These are phyloP conservation scores for Microplitis deprimator DNA, from an alignment of 2,888 invertebrate species.

Conservation along the genomic window DNA sequence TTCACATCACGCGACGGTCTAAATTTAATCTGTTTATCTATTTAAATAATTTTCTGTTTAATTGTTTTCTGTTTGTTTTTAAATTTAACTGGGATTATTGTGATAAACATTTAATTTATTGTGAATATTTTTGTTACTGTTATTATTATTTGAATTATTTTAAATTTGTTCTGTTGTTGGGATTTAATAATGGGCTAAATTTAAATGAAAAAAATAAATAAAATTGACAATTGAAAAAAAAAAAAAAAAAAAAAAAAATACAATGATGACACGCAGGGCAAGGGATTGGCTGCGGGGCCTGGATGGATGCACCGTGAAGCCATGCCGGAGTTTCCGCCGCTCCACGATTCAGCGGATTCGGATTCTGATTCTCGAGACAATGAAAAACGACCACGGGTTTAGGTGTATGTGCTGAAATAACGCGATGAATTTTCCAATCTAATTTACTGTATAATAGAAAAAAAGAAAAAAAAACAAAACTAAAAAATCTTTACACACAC, in stretches of 20 bases:
- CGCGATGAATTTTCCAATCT: not conserved
- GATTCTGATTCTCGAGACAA: constrained; percentile 69
- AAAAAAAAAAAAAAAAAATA: constrained; percentile 51
- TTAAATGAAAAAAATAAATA: constrained; percentile 51
- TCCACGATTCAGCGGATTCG: constrained; percentile 68
- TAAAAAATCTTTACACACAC: not conserved
- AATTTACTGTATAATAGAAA: constrained; percentile 10
- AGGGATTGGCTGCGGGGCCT: constrained; percentile 69
- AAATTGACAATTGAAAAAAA: constrained; percentile 32
- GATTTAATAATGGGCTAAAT: constrained; percentile 58
- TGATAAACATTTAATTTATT: constrained; percentile 29
- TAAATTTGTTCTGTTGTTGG: not conserved
- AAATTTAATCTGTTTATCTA: constrained; percentile 56
- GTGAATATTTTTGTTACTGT: not conserved
- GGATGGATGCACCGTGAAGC: constrained; percentile 72
- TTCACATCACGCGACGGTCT: constrained; percentile 55
- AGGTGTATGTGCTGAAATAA: constrained; percentile 48
- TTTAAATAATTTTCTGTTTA: constrained; percentile 42
- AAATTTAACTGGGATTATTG: constrained; percentile 21
- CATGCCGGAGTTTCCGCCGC: constrained; percentile 71
- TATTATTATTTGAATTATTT: not conserved
- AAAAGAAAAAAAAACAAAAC: constrained; percentile 42
- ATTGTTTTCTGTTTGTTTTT: constrained; percentile 17
- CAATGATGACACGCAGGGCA: constrained; percentile 64
- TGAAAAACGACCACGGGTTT: constrained; percentile 69